Evolutionary conservation across 2,797 vertebrate species (phyloP), one percentile per base, ranked within the genome.

Genomic region (Antrozous pallidus): DNA sequence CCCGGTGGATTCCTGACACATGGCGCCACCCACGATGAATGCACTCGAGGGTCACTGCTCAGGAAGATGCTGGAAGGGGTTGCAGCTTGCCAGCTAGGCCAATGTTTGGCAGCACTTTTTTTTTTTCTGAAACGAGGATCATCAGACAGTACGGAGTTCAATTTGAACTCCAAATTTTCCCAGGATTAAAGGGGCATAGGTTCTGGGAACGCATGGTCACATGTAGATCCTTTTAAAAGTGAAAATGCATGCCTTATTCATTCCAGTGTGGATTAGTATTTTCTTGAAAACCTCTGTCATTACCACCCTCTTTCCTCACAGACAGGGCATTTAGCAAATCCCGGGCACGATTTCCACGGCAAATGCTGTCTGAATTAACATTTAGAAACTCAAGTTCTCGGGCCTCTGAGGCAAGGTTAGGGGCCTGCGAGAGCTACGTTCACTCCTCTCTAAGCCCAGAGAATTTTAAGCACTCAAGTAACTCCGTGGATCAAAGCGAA

Each of bases 401-500:
- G 70, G 85, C 81, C 85, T 45, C 82, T 86, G 87, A 47, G 42
- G 51, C 88, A 88, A 83, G 77, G 93, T 38, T 36, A 86, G 95
- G 95, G 91, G 93, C 70, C 77, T 28, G 17, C 2, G 11, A 92
- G 95, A 97, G 97, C 96, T 97, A 71, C 31, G 82, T 80, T 95
- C 87, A 88, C 93, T 95, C 95, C 94, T 82, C 94, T 97, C 93
- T 96, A 97, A 98, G 98, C 96, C 97, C 91, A 95, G 96, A 97
- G 95, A 98, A 98, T 97, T 95, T 84, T 8, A 97, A 98, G 94
- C 94, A 95, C 92, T 97, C 85, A 84, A 97, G 82, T 70, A 97
- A 94, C 97, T 96, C 97, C 61, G 77, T 84, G 97, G 98, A 99
- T 98, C 98, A 98, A 97, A 96, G 97, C 97, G 97, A 98, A 99